Evolutionary conservation across 2,888 invertebrate species (phyloP), one percentile per base, ranked within the genome.

Genomic region (Eristalinus sepulchralis): DNA sequence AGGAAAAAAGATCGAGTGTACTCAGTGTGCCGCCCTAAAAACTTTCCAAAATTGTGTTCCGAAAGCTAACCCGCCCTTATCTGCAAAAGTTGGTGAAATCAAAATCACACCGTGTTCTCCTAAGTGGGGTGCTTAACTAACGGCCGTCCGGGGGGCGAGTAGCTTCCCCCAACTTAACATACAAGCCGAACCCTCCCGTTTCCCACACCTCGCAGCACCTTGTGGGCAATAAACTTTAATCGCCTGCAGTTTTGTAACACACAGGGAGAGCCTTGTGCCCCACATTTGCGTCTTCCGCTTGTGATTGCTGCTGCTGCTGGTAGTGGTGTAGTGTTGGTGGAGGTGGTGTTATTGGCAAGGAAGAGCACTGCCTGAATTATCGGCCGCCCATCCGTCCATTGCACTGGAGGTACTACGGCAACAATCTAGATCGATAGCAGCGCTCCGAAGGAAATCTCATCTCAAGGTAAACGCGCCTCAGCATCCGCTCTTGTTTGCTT

Each of bases 351-450:
- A 24, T 22, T 13, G 11, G 24, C 24, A 82, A 75, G n/a, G 27
- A 57, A n/a, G 59, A 39, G 31, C 67, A 34, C 17, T 47, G 64
- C 71, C 20, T 31, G 72, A 67, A 70, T 20, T 57, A 63, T 72
- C 83, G 78, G 73, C 66, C 67, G 27, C 33, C 57, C 67, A 78
- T 63, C 47, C 78, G 78, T 86, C 86, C 24, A 53, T 88, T 94
- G 92, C 93, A 93, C 95, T 95, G 96, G 96, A 96, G 96, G 95
- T 96, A 93, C 94, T 97, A 94, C 95, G 96, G 93, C 95, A 95
- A 91, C 96, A 96, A 94, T 96, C 96, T 94, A 95, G 96, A 94
- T 96, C 96, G 94, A 96, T 97, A 93, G 96, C 96, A 94, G 96
- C 96, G 93, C 96, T 92, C 83, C 92, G 91, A 89, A 91, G 92